Percentiles rank a stretch among this genome's conserved stretches.
These are phyloP conservation scores for Aphis gossypii DNA, from an alignment of 1,140 invertebrate species.

Conservation along the genomic window DNA sequence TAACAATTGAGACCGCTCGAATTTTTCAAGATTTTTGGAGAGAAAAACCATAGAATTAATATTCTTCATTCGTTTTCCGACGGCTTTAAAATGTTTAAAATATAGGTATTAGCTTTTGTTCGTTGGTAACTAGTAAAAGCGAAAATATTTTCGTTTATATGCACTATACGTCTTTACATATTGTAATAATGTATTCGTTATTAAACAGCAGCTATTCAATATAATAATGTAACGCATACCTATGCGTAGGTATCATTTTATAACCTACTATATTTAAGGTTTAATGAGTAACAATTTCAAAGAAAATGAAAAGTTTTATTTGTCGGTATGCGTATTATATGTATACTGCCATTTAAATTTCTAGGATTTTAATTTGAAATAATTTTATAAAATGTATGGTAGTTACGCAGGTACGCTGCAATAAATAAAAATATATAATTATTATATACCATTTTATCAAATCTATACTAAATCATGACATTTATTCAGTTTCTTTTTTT, in stretches of 20 bases:
- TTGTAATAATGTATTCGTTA: neutral
- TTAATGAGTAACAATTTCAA: neutral
- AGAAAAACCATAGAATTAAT: neutral
- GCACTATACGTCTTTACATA: neutral
- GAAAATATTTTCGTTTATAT: neutral
- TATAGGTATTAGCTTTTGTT: neutral
- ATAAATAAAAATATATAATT: too few species aligned
- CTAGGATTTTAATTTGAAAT: too few species aligned
- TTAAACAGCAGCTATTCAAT: neutral
- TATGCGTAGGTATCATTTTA: neutral
- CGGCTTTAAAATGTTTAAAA: neutral
- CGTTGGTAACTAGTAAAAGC: neutral
- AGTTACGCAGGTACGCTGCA: too few species aligned
- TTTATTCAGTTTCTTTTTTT: too few species aligned
- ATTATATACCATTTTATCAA: too few species aligned
- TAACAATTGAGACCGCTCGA: neutral
- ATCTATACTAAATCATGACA: too few species aligned
- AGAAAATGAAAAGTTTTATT: neutral
- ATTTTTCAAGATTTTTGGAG: neutral
- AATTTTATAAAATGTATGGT: too few species aligned
- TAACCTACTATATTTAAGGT: neutral
- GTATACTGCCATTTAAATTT: too few species aligned
- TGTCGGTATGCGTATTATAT: neutral
- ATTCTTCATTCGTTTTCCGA: neutral
- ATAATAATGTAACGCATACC: neutral